Base-by-base conservation (phyloP, 1,140 invertebrate genomes). In the Dinoponera quadriceps region DNA sequence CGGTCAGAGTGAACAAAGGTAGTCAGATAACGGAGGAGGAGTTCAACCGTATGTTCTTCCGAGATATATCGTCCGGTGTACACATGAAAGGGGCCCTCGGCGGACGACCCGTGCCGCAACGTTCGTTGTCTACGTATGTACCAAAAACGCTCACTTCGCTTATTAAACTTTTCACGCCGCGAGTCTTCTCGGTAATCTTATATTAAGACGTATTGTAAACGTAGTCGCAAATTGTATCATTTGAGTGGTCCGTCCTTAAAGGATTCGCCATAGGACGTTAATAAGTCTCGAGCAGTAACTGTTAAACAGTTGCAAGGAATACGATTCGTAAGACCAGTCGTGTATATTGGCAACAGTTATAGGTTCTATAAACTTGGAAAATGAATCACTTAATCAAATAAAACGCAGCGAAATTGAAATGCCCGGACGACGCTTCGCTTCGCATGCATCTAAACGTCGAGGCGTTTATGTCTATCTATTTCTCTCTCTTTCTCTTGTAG, bases 41-140 rank as follows among this genome's bases (percentile, higher is more conserved):
- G 59, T 82, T 96, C 25, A 96, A 96, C 88, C 94, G 95, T 25
- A 87, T 91, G 49, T 96, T 96, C 88, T 97, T 97, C 86, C 87
- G 92, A 54, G 90, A 93, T 33, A 88, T 90, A 13, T 84, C 25
- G 18, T 85, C 90, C 9, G 92, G 92, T 38, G 91, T 93, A 69
- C 95, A 96, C 86, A 81, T 92, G 3, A 96, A 95, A 89, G 95
- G 95, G n/a, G 83, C 91, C 5, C 54, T 80, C 14, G 92, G 92
- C 69, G 94, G 92, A 89, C 66, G 87, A 82, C 63, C 85, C 20
- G 87, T 87, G 62, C 85, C 88, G 13, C 65, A 49, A 78, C 68
- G 49, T 55, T 18, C 27, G 49, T 27, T n/a, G 62, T 65, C 54
- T 49, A 83, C 22, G 87, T 87, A 86, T 11, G 81, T 81, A 83